These are phyloP conservation scores for Cephus cinctus DNA, from an alignment of 1,140 invertebrate genomes.

Conservation along the genomic window DNA sequence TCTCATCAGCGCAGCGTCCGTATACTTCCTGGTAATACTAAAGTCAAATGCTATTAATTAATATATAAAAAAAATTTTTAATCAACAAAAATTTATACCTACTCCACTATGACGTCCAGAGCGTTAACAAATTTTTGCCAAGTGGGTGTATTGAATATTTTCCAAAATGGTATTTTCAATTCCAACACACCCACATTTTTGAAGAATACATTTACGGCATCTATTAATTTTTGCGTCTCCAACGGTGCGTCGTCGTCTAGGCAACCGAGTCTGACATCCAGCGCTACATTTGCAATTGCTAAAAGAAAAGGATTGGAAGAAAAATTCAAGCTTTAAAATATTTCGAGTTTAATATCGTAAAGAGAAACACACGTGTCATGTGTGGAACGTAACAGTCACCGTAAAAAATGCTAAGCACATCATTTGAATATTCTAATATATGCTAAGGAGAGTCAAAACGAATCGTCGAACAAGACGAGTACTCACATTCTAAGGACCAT, in stretches of 20 bases:
- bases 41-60: conserved; percentile 4
- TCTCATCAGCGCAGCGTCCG: conserved; percentile 28
- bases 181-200: conserved; percentile 76
- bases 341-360: no score
- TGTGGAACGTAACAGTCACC: no score
- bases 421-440: no score
- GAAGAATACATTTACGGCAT: conserved; percentile 78
- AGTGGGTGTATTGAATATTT: conserved; percentile 70
- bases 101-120: conserved; percentile 68
- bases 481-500: conserved; percentile 87
- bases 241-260: conserved; percentile 62
- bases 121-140: conserved; percentile 74
- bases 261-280: conserved; percentile 78
- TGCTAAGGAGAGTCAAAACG: no score
- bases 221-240: conserved; percentile 73
- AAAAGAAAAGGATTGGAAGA: conserved; percentile 34
- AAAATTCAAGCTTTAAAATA: no score
- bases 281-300: conserved; percentile 79
- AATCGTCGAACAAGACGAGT: no score
- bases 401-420: no score
- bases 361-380: no score
- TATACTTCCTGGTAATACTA: conserved; percentile 62
- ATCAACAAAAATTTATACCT: conserved; percentile 29
- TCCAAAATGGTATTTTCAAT: conserved; percentile 78
- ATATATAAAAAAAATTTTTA: neutral